These are phyloP conservation scores for Yponomeuta malinellus DNA, from an alignment of 2,888 invertebrate genomes.

Conservation along the genomic window DNA sequence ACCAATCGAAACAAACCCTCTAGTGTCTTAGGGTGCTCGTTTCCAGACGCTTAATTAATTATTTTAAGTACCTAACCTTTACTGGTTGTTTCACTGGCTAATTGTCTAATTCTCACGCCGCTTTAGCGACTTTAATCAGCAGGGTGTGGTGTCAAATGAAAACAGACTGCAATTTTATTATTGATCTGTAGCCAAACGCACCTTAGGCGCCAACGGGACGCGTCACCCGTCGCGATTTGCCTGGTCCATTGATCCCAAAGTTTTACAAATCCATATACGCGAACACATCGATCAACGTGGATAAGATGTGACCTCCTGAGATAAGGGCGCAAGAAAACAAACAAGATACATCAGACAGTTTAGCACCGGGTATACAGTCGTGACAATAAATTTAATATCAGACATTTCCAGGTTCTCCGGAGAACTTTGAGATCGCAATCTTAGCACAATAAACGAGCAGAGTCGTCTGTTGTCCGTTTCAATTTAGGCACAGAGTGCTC, in stretches of 20 bases:
- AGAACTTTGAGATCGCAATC: background rate
- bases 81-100: background rate
- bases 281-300: background rate
- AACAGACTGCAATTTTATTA: background rate
- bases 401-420: background rate
- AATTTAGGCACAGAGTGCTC: background rate
- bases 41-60: no score
- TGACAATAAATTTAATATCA: background rate
- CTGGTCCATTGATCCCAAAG: background rate
- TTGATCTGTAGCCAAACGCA: slow-evolving; percentile 1
- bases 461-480: background rate
- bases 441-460: background rate
- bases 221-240: background rate
- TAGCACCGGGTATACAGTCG: background rate
- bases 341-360: background rate
- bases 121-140: background rate
- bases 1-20: no score
- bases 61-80: background rate
- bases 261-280: background rate
- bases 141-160: background rate
- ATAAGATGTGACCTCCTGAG: background rate
- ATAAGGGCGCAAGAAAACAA: background rate
- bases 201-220: slow-evolving; percentile 6
- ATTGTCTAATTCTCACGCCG: background rate
- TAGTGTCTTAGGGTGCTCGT: no score